Conservation (phyloP, 2,888 invertebrate species). For the Mesoligia furuncula region DNA sequence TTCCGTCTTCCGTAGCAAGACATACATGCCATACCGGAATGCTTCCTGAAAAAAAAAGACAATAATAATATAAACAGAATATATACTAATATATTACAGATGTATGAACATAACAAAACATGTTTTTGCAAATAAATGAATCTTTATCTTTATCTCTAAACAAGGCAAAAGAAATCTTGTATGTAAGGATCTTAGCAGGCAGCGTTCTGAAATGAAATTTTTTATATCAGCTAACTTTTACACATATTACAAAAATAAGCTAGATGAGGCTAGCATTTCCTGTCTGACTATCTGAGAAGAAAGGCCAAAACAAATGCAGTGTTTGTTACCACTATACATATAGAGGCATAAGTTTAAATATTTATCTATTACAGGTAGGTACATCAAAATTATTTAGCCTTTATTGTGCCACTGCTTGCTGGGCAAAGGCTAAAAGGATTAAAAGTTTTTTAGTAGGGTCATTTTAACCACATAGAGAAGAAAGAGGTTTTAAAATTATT, state of each 20-base stretch:
- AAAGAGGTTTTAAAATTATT: neutral
- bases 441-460: too few species aligned
- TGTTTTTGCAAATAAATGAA: too few species aligned
- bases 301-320: neutral
- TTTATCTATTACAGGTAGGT: neutral
- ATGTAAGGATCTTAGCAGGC: neutral
- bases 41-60: conserved; percentile 92
- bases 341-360: too few species aligned
- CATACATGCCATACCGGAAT: conserved; percentile 95
- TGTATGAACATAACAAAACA: too few species aligned
- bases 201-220: neutral
- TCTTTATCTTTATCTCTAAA: too few species aligned
- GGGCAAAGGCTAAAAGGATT: neutral
- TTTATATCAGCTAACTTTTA: neutral
- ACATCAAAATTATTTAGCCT: neutral
- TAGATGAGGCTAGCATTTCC: too few species aligned
- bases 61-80: too few species aligned
- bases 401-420: neutral
- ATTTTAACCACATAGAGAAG: neutral
- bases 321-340: too few species aligned
- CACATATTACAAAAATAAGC: too few species aligned
- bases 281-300: too few species aligned
- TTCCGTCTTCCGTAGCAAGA: conserved; percentile 95
- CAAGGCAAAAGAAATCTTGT: neutral
- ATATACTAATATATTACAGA: neutral